A percentile compares a stretch with the other conserved stretches of the same genome.
Conservation (phyloP, 2,888 invertebrate species). For the Chalcis sispes region DNA sequence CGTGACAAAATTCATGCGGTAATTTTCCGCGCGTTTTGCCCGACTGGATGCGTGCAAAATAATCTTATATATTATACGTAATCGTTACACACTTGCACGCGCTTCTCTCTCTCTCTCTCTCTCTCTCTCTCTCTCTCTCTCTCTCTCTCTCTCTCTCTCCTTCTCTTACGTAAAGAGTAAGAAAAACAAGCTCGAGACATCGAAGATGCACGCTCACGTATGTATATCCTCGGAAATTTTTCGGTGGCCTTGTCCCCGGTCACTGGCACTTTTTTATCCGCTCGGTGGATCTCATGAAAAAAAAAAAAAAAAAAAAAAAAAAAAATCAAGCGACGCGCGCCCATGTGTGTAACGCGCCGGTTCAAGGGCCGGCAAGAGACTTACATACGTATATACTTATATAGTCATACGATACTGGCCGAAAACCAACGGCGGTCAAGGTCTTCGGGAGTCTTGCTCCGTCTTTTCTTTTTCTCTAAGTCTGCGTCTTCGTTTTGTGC, state of each 20-base stretch:
- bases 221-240: slow-evolving; percentile 20
- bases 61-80: too few species aligned
- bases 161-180: too few species aligned
- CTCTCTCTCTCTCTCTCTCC: too few species aligned
- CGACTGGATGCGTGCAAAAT: not conserved
- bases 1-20: too few species aligned
- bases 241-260: slow-evolving; percentile 54
- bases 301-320: too few species aligned
- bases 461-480: not conserved
- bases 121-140: too few species aligned
- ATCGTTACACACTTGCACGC: slow-evolving; percentile 22
- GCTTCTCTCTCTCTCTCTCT: too few species aligned
- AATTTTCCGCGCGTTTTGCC: not conserved
- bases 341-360: slow-evolving; percentile 52
- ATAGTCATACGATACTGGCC: slow-evolving; percentile 31
- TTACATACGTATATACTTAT: too few species aligned
- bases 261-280: slow-evolving; percentile 53
- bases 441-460: slow-evolving; percentile 34
- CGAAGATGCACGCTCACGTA: slow-evolving; percentile 10
- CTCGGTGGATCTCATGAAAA: slow-evolving; percentile 28
- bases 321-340: too few species aligned
- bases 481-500: too few species aligned
- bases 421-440: slow-evolving; percentile 49
- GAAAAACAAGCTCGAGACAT: too few species aligned
- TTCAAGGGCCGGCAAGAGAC: slow-evolving; percentile 56